phyloP scores from a whole-genome alignment of 1,140 invertebrate species.

The Archivesica marissinica region DNA sequence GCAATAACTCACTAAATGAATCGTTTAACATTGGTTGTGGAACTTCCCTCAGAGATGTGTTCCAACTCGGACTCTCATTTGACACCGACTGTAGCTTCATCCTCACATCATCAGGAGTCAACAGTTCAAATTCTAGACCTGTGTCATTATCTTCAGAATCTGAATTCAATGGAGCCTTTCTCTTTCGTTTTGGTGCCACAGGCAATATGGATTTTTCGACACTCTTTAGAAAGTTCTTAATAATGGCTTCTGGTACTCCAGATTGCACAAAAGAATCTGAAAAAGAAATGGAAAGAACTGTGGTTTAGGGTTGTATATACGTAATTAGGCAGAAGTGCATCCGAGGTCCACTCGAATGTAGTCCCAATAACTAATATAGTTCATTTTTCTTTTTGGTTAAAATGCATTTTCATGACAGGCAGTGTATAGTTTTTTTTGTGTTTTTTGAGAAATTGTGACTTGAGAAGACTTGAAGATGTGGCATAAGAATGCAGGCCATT shows the following conservation, averaged over 20 bases:
- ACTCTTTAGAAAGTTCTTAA: slow-evolving; percentile 59
- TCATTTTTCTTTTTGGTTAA: no score
- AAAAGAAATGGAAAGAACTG: slow-evolving; percentile 16
- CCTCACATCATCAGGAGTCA: not conserved
- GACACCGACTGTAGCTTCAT: not conserved
- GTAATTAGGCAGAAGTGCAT: no score
- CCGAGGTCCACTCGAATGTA: no score
- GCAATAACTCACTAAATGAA: not conserved
- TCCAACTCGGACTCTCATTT: not conserved
- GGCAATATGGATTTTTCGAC: slow-evolving; percentile 1
- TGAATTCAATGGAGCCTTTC: not conserved
- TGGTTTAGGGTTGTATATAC: no score
- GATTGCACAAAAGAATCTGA: slow-evolving; percentile 40
- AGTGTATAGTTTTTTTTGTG: no score
- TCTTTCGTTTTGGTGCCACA: not conserved
- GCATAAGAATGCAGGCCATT: no score
- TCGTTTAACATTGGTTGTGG: not conserved
- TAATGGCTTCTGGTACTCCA: slow-evolving; percentile 36
- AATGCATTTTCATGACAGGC: no score
- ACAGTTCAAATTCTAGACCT: not conserved
- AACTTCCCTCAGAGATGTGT: not conserved
- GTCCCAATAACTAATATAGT: no score
- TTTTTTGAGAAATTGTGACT: no score
- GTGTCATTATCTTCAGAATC: slow-evolving; percentile 4
- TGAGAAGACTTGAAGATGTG: no score